Evolutionary conservation across 2,888 invertebrate species (phyloP), one percentile per base, ranked within the genome.

Genomic region (Luperina testacea): DNA sequence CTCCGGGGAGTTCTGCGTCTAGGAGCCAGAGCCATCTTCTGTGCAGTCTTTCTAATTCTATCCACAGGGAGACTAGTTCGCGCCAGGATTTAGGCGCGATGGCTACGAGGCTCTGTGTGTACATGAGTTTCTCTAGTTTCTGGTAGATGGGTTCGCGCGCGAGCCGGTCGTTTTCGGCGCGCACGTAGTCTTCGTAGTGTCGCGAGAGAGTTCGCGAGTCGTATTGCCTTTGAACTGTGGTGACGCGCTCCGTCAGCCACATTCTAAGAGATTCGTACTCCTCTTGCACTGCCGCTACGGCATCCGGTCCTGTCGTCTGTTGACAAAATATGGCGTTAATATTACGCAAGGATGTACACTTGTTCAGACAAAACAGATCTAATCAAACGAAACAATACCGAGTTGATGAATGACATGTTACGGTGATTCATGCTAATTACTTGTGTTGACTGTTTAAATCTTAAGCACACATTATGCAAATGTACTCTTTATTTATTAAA

Each of bases 11-110:
- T 84, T 97, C 97, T 0, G 98, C 97, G 94, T 99, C 99, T 88
- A 99, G 95, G 73, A 98, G 97, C 98, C 99, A 98, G 89, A 99
- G 97, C 99, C 99, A 99, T 91, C 98, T 97, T 90, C 98, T 97
- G 96, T 99, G 97, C 95, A 98, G 97, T 89, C 97, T 96, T 92
- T 98, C 98, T 75, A 99, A 97, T 91, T 98, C 98, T 87, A 97
- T 97, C 99, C 99, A 99, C 53, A 98, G 97, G 57, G 97, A 97
- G 89, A 98, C 98, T 27, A 99, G 97, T 90, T 98, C 98, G 77
- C 97, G 97, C 99, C 99, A 99, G n/a, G 98, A 98, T 88, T 98
- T 98, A 69, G 98, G 97, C 11, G 98, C 98, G 83, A 99, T 98
- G 88, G 98, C 98, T 83, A 98, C 97, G 90, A 98, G 97, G 91